phyloP scores from a whole-genome alignment of 2,113 vertebrate species.

The Phalacrocorax carbo region DNA sequence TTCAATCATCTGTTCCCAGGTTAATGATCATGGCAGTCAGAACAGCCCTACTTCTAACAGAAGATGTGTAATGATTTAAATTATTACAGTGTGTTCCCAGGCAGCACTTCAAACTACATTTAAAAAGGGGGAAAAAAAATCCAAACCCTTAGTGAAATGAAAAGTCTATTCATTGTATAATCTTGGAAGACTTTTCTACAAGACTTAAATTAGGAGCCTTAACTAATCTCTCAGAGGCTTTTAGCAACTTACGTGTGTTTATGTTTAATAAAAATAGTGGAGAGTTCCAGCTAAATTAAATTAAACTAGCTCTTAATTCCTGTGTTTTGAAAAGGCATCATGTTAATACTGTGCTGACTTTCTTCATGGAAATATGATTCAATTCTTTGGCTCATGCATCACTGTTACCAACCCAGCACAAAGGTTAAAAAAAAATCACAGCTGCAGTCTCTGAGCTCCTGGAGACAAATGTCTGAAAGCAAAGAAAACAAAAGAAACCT shows the following conservation, averaged over 20 bases:
- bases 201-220: slow-evolving; percentile 18
- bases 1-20: slow-evolving; percentile 16
- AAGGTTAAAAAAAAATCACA: background rate
- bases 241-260: slow-evolving; percentile 40
- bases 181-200: slow-evolving; percentile 39
- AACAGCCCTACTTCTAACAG: background rate
- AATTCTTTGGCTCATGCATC: slow-evolving; percentile 10
- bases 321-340: slow-evolving; percentile 53
- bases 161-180: slow-evolving; percentile 41
- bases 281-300: slow-evolving; percentile 48
- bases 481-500: slow-evolving; percentile 45
- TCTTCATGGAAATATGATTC: slow-evolving; percentile 54
- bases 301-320: slow-evolving; percentile 53
- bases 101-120: slow-evolving; percentile 35
- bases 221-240: slow-evolving; percentile 42
- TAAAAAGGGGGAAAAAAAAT: background rate
- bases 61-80: slow-evolving; percentile 10
- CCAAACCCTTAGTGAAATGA: slow-evolving; percentile 23
- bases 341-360: slow-evolving; percentile 14
- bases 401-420: background rate
- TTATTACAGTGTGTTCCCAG: slow-evolving; percentile 14
- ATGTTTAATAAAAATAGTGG: slow-evolving; percentile 43
- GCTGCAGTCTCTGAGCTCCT: slow-evolving; percentile 34
- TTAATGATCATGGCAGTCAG: background rate
- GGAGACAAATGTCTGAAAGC: slow-evolving; percentile 38